Evolutionary conservation across 2,113 vertebrate species (phyloP).

Genomic region (Cololabis saira): DNA sequence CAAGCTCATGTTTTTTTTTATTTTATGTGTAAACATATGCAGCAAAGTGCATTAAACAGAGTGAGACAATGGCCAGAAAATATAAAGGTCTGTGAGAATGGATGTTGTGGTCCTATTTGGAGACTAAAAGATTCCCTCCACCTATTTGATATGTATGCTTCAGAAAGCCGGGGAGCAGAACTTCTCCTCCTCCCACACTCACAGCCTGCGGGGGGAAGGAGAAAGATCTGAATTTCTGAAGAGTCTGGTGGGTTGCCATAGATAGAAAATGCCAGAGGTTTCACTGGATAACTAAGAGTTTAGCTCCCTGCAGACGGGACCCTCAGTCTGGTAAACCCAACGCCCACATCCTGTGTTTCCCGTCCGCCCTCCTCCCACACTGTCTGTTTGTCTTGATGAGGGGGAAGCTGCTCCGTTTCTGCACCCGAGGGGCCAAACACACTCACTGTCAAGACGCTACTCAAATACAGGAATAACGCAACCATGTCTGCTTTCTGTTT

Average conservation of each 20-base stretch:
- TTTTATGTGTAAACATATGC: neutral
- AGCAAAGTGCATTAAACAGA: neutral
- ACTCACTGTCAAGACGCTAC: conserved; percentile 3
- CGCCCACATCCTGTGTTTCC: conserved; percentile 28
- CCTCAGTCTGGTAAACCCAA: conserved; percentile 50
- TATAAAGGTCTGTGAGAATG: neutral
- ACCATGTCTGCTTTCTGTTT: conserved; percentile 43
- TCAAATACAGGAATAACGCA: conserved; percentile 29
- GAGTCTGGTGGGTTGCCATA: conserved; percentile 51
- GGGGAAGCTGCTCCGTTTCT: conserved; percentile 22
- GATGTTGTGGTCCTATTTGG: conserved; percentile 22
- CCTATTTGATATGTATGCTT: conserved; percentile 41
- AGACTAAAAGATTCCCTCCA: conserved; percentile 26
- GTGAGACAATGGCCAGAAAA: too few relatives aligned
- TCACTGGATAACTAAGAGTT: conserved; percentile 36
- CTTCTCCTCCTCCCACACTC: conserved; percentile 16
- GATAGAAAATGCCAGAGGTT: conserved; percentile 62
- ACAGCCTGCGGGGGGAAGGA: conserved; percentile 17
- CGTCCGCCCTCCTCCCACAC: conserved; percentile 32
- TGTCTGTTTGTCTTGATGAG: conserved; percentile 33
- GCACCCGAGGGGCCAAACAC: conserved; percentile 14
- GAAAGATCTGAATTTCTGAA: conserved; percentile 46
- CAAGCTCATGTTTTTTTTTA: neutral
- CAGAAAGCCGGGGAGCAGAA: neutral
- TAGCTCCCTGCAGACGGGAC: conserved; percentile 54